Conservation (phyloP, 2,113 vertebrate species). For the Archocentrus centrarchus region DNA sequence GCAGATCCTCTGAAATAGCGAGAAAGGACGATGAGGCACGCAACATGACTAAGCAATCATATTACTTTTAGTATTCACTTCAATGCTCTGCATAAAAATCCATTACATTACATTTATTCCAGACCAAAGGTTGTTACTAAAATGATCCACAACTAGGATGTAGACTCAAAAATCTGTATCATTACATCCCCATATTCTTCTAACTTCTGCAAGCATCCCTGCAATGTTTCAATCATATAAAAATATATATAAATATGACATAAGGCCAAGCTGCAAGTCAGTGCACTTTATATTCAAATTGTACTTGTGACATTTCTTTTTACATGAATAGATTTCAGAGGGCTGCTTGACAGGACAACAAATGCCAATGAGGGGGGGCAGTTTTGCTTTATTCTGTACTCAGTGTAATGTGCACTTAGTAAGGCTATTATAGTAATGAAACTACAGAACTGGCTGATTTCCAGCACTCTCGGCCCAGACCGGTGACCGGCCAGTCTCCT, state of each 20-base stretch:
- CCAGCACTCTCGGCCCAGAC: background rate
- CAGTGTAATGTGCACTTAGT: background rate
- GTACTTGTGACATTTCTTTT: background rate
- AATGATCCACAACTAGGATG: constrained; percentile 11
- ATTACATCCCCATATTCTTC: background rate
- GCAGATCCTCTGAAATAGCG: background rate
- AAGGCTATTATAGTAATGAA: background rate
- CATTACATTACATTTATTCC: background rate
- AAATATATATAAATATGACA: background rate
- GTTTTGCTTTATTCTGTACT: background rate
- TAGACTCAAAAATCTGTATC: background rate
- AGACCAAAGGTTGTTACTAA: background rate
- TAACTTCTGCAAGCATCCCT: background rate
- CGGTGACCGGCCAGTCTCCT: background rate
- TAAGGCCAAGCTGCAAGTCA: background rate
- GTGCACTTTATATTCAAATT: background rate
- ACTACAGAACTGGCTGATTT: background rate
- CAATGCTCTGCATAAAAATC: constrained; percentile 22
- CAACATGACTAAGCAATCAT: constrained; percentile 7
- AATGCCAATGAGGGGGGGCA: background rate
- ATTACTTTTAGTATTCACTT: constrained; percentile 15
- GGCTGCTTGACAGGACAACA: background rate
- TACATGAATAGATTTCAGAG: background rate
- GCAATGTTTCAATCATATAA: background rate
- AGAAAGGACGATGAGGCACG: background rate